Percentiles rank a stretch among this genome's conserved stretches.
Conservation (phyloP, 2,888 invertebrate species). For the Agrotis exclamationis region DNA sequence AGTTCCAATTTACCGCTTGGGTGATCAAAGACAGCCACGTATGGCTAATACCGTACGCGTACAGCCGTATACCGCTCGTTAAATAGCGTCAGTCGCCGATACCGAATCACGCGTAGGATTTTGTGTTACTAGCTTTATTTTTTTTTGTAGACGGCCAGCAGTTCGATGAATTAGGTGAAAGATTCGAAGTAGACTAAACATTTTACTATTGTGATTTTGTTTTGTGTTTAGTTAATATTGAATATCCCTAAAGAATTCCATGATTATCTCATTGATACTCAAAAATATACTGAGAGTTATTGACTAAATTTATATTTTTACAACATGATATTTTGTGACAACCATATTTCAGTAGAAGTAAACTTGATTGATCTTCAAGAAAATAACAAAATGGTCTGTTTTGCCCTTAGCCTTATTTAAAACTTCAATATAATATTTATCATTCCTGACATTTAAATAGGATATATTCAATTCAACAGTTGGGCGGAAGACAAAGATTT, state of each 20-base stretch:
- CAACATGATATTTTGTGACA: too few relatives aligned
- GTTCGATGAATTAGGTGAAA: not conserved
- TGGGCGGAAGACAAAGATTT: conserved; percentile 29
- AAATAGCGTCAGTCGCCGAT: conserved; percentile 43
- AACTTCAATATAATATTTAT: not conserved
- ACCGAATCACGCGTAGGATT: conserved; percentile 35
- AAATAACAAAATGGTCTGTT: not conserved
- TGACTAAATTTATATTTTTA: not conserved
- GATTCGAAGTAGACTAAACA: not conserved
- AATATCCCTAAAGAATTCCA: not conserved
- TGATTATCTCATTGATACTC: not conserved
- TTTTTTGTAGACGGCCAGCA: not conserved
- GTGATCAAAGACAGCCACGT: conserved; percentile 82
- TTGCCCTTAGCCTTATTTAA: not conserved
- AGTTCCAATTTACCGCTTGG: conserved; percentile 84
- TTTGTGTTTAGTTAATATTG: not conserved
- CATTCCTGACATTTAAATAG: conserved; percentile 26
- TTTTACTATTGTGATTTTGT: too few relatives aligned
- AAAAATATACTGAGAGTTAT: not conserved
- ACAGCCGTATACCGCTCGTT: conserved; percentile 51
- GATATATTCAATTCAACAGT: conserved; percentile 10
- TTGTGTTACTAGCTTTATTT: conserved; percentile 17
- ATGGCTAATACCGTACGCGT: conserved; percentile 61
- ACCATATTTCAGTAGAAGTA: not conserved
- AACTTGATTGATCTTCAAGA: not conserved